These are phyloP conservation scores for Xyliphius kryptos DNA, from an alignment of 2,113 vertebrate species.

Conservation along the genomic window DNA sequence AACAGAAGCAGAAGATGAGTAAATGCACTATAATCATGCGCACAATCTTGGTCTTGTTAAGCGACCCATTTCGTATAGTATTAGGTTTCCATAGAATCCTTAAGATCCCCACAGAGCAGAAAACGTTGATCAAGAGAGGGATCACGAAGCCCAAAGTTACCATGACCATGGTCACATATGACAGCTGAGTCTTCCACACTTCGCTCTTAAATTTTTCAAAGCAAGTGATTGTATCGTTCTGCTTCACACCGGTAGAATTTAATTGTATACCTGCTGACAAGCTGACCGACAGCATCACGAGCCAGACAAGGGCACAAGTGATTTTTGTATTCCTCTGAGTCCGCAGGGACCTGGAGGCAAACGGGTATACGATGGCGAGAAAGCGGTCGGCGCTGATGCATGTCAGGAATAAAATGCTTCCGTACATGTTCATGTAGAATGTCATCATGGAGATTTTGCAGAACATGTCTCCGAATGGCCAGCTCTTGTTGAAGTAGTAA, in stretches of 20 bases:
- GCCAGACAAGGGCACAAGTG: constrained; percentile 67
- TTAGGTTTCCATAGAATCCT: constrained; percentile 70
- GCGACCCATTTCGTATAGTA: constrained; percentile 63
- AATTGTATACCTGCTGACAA: constrained; percentile 67
- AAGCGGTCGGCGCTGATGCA: constrained; percentile 78
- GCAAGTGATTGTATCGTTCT: constrained; percentile 48
- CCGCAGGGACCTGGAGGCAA: constrained; percentile 70
- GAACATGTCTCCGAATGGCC: constrained; percentile 71
- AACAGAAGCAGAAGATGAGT: constrained; percentile 79
- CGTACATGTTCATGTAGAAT: constrained; percentile 81
- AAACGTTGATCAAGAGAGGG: constrained; percentile 73
- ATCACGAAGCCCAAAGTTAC: constrained; percentile 77
- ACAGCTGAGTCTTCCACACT: constrained; percentile 74
- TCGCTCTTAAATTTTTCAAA: constrained; percentile 74
- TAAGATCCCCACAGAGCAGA: constrained; percentile 74
- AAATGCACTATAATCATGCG: constrained; percentile 79
- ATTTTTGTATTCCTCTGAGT: constrained; percentile 73
- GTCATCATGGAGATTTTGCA: constrained; percentile 76
- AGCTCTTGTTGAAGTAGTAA: constrained; percentile 68
- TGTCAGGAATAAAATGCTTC: constrained; percentile 80
- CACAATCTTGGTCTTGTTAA: constrained; percentile 76
- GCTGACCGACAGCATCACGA: constrained; percentile 71
- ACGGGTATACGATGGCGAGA: constrained; percentile 77
- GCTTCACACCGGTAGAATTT: constrained; percentile 46
- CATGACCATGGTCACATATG: constrained; percentile 76